Conservation (phyloP, 2,888 invertebrate species). For the Augochlorella aurata region DNA sequence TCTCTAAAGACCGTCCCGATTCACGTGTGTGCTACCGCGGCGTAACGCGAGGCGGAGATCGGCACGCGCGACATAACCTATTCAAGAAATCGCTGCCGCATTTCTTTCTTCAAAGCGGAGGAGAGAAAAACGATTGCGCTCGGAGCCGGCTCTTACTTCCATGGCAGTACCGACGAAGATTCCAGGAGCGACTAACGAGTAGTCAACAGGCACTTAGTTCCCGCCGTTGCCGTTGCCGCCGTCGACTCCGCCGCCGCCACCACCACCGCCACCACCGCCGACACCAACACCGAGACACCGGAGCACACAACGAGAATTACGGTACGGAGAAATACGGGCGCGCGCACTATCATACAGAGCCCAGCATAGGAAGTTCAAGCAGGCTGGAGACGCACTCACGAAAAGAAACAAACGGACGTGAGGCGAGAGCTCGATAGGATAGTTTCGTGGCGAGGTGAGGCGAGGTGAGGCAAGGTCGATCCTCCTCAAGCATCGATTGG, state of each 20-base stretch:
- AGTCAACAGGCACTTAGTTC: constrained; percentile 56
- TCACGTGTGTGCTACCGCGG: constrained; percentile 32
- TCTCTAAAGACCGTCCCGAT: constrained; percentile 13
- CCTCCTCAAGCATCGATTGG: constrained; percentile 52
- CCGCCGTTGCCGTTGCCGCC: constrained; percentile 31
- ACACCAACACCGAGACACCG: background rate
- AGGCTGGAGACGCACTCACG: constrained; percentile 41
- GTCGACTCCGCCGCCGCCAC: constrained; percentile 26
- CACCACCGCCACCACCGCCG: background rate
- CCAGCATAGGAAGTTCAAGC: constrained; percentile 17
- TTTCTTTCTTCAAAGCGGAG: constrained; percentile 32
- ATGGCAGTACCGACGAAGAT: constrained; percentile 41
- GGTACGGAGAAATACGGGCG: constrained; percentile 35
- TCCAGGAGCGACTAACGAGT: constrained; percentile 58
- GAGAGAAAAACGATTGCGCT: constrained; percentile 41
- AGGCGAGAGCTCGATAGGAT: constrained; percentile 45
- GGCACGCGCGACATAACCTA: constrained; percentile 61
- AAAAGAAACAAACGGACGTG: constrained; percentile 41
- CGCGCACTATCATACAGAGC: background rate
- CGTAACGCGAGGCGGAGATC: constrained; percentile 34
- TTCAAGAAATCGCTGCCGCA: constrained; percentile 38
- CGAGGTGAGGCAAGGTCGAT: constrained; percentile 57
- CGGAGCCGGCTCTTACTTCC: constrained; percentile 35
- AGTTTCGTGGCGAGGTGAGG: constrained; percentile 38
- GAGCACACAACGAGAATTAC: constrained; percentile 13